Evolutionary conservation across 2,113 vertebrate genomes (phyloP).

Genomic region (Origma solitaria): DNA sequence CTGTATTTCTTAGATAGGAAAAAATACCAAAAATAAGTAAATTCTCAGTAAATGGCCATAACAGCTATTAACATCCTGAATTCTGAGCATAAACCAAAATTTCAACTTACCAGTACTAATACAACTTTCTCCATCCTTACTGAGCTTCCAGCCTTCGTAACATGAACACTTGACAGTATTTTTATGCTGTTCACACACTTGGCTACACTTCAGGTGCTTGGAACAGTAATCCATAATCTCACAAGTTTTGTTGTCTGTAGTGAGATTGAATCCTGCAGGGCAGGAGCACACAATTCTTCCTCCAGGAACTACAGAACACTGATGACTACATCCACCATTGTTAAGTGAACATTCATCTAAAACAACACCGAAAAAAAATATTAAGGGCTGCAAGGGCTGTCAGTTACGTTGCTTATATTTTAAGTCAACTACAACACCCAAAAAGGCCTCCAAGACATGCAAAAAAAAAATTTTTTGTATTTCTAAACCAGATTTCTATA

Average conservation of each 20-base stretch:
- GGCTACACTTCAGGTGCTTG: conserved; percentile 90
- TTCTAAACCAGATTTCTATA: neutral
- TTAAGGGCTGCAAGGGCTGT: neutral
- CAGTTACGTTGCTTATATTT: neutral
- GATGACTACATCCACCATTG: conserved; percentile 95
- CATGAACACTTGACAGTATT: conserved; percentile 94
- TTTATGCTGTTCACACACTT: conserved; percentile 95
- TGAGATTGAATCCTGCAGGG: conserved; percentile 84
- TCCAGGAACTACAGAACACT: conserved; percentile 89
- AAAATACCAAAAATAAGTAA: too few species aligned
- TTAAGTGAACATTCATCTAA: conserved; percentile 89
- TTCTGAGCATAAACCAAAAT: neutral
- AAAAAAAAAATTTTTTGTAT: neutral
- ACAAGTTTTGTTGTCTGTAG: conserved; percentile 88
- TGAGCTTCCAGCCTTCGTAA: conserved; percentile 91
- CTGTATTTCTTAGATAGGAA: rapidly evolving
- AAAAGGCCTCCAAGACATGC: neutral
- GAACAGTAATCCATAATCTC: conserved; percentile 90
- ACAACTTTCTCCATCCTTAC: conserved; percentile 87
- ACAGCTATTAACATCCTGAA: neutral
- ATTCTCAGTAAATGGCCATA: neutral
- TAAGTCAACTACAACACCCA: neutral
- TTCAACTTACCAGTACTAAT: conserved; percentile 81
- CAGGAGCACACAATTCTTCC: conserved; percentile 91
- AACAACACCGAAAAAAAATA: neutral